These are phyloP conservation scores for Neoarius graeffei DNA, from an alignment of 2,113 vertebrate species.

Conservation along the genomic window DNA sequence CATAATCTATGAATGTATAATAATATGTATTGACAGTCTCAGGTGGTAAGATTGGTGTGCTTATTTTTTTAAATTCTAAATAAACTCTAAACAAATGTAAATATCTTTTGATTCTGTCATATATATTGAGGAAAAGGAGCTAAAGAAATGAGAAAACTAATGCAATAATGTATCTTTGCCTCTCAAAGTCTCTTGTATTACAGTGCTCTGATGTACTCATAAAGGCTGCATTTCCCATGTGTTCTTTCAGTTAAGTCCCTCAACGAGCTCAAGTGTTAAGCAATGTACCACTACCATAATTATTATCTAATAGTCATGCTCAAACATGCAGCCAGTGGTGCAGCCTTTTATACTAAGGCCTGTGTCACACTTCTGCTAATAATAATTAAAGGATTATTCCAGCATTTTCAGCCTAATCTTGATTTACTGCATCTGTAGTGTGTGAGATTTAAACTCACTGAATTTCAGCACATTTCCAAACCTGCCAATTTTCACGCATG, in stretches of 20 bases:
- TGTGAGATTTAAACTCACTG: too few species aligned
- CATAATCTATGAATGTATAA: not conserved
- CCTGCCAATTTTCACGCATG: too few species aligned
- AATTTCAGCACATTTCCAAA: not conserved
- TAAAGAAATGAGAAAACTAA: not conserved
- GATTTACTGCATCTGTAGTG: not conserved
- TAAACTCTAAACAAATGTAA: not conserved
- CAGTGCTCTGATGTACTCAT: not conserved
- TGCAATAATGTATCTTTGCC: not conserved
- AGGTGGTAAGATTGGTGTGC: too few species aligned
- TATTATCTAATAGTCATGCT: not conserved
- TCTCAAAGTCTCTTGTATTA: not conserved
- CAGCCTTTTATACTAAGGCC: not conserved
- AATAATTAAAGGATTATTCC: not conserved
- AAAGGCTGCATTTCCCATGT: conserved; percentile 6
- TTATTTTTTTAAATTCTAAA: not conserved
- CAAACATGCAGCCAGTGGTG: conserved; percentile 2
- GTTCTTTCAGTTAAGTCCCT: conserved; percentile 4
- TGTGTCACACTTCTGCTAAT: not conserved
- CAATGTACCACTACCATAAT: not conserved
- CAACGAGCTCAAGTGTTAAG: not conserved
- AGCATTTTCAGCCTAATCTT: not conserved
- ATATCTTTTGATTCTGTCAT: not conserved
- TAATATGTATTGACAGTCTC: not conserved
- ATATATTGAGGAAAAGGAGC: not conserved